Conservation (phyloP, 2,888 invertebrate genomes). For the Phytoseiulus persimilis region DNA sequence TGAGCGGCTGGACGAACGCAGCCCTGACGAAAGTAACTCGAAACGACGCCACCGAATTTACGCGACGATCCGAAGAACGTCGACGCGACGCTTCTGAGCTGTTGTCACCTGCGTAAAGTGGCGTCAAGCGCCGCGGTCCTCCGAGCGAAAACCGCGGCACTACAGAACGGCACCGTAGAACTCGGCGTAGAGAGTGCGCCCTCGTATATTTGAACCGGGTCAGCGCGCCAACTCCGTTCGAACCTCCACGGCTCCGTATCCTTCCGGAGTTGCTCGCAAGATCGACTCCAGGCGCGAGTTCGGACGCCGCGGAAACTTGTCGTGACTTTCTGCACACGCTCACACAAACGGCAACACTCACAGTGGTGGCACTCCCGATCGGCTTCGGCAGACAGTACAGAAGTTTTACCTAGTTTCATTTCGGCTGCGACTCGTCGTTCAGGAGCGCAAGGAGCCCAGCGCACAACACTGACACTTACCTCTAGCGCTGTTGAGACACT, state of each 20-base stretch:
- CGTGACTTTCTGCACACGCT: neutral
- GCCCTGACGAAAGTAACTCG: neutral
- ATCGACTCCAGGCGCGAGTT: neutral
- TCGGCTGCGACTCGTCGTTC: neutral
- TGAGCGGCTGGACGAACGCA: neutral
- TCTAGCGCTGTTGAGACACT: constrained; percentile 21
- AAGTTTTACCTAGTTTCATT: neutral
- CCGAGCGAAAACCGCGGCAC: neutral
- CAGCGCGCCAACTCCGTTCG: neutral
- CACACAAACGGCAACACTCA: neutral
- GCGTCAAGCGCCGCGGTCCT: neutral
- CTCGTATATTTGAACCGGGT: neutral
- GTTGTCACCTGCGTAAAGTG: neutral
- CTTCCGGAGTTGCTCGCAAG: neutral
- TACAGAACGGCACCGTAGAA: neutral
- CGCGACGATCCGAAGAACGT: neutral
- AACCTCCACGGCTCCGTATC: neutral
- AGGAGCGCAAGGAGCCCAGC: neutral
- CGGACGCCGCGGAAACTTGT: neutral
- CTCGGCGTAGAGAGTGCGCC: neutral
- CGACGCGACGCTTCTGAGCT: neutral
- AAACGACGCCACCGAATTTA: neutral
- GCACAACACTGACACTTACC: neutral
- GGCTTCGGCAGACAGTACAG: neutral
- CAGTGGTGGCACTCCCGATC: neutral